These are phyloP conservation scores for Vidua chalybeata DNA, from an alignment of 2,113 vertebrate genomes.

Conservation along the genomic window DNA sequence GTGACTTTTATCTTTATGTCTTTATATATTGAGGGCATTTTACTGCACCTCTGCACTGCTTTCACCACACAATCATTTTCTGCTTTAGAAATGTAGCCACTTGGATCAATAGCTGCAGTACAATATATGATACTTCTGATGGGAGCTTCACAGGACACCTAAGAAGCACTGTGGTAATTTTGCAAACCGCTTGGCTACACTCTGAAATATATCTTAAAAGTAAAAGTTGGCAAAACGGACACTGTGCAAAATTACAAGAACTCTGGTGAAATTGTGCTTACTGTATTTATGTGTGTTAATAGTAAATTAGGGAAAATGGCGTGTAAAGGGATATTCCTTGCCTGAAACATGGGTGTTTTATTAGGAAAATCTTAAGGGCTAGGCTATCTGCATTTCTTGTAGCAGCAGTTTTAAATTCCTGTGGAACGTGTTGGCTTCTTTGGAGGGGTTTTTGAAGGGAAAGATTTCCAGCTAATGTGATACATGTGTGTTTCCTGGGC, in stretches of 20 bases:
- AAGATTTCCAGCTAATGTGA: slow-evolving; percentile 24
- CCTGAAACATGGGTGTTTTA: slow-evolving; percentile 36
- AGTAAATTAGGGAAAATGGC: slow-evolving; percentile 55
- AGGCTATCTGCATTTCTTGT: slow-evolving; percentile 28
- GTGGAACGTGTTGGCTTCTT: background rate
- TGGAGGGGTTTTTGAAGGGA: background rate
- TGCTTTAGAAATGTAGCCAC: slow-evolving; percentile 84
- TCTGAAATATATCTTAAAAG: slow-evolving; percentile 35
- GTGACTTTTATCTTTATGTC: slow-evolving; percentile 82
- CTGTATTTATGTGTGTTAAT: slow-evolving; percentile 51
- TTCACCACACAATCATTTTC: slow-evolving; percentile 85
- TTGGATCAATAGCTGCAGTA: slow-evolving; percentile 84
- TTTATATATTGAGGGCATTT: slow-evolving; percentile 83
- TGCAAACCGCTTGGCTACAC: slow-evolving; percentile 25
- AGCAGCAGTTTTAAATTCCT: background rate
- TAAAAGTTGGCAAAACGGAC: slow-evolving; percentile 35
- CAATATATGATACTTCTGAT: slow-evolving; percentile 80
- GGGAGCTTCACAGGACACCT: slow-evolving; percentile 71
- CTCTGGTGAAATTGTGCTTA: slow-evolving; percentile 50
- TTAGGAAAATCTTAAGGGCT: background rate
- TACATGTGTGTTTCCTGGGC: background rate
- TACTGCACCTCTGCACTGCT: slow-evolving; percentile 78
- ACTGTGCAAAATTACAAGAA: slow-evolving; percentile 19
- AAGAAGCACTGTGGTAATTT: slow-evolving; percentile 31
- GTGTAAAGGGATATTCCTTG: slow-evolving; percentile 17